Evolutionary conservation across 2,888 invertebrate species (phyloP).

Genomic region (Galeruca laticollis): DNA sequence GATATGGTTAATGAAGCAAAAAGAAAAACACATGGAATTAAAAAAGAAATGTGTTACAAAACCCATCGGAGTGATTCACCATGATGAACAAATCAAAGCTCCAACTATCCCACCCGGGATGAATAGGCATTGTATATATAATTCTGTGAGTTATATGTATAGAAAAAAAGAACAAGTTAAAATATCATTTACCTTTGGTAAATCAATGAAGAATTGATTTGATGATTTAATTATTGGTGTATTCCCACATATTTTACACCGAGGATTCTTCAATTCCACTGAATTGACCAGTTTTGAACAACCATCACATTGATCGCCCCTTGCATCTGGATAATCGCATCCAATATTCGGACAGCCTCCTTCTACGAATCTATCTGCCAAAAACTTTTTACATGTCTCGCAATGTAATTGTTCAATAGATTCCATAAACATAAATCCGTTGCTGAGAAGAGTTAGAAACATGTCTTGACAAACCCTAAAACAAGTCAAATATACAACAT

Average conservation of each 20-base stretch:
- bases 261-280: conserved; percentile 83
- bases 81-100: too few relatives aligned
- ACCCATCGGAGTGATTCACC: too few relatives aligned
- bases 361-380: conserved; percentile 93
- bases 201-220: conserved; percentile 92
- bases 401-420: conserved; percentile 94
- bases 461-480: conserved; percentile 89
- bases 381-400: conserved; percentile 84
- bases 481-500: conserved; percentile 14
- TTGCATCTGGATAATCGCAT: conserved; percentile 91
- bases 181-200: conserved; percentile 79
- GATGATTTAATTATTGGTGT: conserved; percentile 82
- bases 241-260: conserved; percentile 88
- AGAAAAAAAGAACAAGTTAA: neutral
- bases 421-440: conserved; percentile 85
- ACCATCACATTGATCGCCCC: conserved; percentile 99
- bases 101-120: too few relatives aligned
- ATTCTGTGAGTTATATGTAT: too few relatives aligned
- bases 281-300: conserved; percentile 97
- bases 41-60: too few relatives aligned
- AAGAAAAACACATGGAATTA: too few relatives aligned
- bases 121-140: too few relatives aligned
- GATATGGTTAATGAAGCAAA: too few relatives aligned
- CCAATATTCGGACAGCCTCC: conserved; percentile 91
- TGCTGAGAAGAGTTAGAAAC: conserved; percentile 84